Evolutionary conservation across 2,888 invertebrate genomes (phyloP), one percentile per base, ranked within the genome.

Genomic region (Drosophila fulvimacula): DNA sequence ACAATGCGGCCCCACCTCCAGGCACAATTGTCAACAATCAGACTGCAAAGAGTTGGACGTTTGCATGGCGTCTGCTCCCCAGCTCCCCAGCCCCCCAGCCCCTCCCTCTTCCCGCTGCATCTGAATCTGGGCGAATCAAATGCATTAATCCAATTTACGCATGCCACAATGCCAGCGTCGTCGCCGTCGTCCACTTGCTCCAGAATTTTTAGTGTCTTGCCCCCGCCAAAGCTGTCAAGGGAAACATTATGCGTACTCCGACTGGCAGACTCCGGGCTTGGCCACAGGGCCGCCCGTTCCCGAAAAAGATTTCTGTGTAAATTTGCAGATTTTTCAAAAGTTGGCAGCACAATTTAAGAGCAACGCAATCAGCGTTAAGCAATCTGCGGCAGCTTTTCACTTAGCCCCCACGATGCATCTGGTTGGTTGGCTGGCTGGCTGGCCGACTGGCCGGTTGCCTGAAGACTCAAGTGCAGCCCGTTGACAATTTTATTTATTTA

Each of bases 291-390:
- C 39, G 39, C 9, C 27, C 36, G 58, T 52, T 56, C 61, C 42
- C 68, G 67, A 69, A 75, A 75, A 65, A 79, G 80, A 87, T 84
- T 87, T 89, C 88, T 79, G 86, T 85, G 85, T 89, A 85, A 85
- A 89, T 89, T 89, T 84, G 69, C 82, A 74, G 79, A 76, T 83
- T 81, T 79, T 85, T 82, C 82, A 85, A 88, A 89, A 79, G 89
- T 85, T 90, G 91, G 87, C 91, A 90, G 91, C 81, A 90, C 88
- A 90, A 91, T 90, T 91, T 90, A 90, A 90, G 90, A 90, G 91
- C 90, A 80, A 80, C 84, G 88, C 90, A 91, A 90, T 90, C 90
- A 90, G 84, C 84, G 82, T 79, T 83, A 73, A 81, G 74, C 81
- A 79, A 91, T 90, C 91, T 90, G 68, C 58, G 70, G 73, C 70